Percentiles rank a stretch among this genome's conserved stretches.
phyloP scores from a whole-genome alignment of 2,888 invertebrate genomes.

The Lasioglossum calceatum region DNA sequence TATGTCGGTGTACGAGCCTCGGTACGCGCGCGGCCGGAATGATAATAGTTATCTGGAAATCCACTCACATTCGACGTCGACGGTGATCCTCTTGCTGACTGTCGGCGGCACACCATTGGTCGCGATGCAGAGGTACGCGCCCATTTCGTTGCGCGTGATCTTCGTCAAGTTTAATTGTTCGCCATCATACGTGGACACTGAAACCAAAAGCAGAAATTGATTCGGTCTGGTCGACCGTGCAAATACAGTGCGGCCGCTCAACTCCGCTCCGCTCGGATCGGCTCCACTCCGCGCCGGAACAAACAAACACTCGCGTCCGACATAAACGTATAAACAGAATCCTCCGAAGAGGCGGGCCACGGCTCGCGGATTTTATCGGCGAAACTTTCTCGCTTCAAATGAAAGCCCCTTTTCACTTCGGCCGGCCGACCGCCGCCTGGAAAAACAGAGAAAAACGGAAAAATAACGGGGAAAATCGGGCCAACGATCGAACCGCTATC shows the following conservation, averaged over 20 bases:
- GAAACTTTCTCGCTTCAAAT: constrained; percentile 45
- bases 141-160: constrained; percentile 95
- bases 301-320: constrained; percentile 54
- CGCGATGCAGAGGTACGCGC: constrained; percentile 93
- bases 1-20: background rate
- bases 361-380: constrained; percentile 37
- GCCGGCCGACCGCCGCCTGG: background rate
- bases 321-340: constrained; percentile 60
- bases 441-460: background rate
- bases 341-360: constrained; percentile 30
- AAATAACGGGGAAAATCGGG: background rate
- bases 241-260: constrained; percentile 35
- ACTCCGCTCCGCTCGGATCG: background rate
- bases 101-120: constrained; percentile 96
- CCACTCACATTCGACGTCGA: constrained; percentile 95
- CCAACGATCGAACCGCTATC: background rate
- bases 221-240: constrained; percentile 58
- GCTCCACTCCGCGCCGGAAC: constrained; percentile 26
- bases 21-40: background rate
- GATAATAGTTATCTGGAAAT: background rate
- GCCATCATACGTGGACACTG: constrained; percentile 94
- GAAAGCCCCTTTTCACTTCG: constrained; percentile 31
- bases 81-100: constrained; percentile 95
- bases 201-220: constrained; percentile 81
- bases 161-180: constrained; percentile 93